Base-by-base conservation (phyloP, 1,140 invertebrate genomes). In the Bombus confusus region DNA sequence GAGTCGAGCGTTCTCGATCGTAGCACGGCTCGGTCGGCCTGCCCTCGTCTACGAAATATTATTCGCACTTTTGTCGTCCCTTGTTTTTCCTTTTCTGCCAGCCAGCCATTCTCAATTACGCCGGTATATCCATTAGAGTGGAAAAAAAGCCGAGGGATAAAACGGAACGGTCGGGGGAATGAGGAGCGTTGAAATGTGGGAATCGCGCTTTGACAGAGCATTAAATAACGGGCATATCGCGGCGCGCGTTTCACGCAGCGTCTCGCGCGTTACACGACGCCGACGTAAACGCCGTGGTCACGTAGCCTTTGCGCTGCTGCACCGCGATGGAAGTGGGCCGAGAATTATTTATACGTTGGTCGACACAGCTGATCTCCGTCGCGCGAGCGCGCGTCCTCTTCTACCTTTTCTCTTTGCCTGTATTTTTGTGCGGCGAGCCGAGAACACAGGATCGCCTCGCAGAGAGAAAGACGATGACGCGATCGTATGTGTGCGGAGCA, bases 331-430 rank as follows among this genome's bases (percentile, higher is more conserved):
- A 90, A 90, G 88, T 91, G 87, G 89, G 89, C 86, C 86, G 83
- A 84, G 88, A 88, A 91, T 91, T 90, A 91, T 88, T 90, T 90
- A 90, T 87, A 90, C 89, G 88, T 83, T 25, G 82, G 77, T 72
- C 86, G 86, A 80, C 88, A 90, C 89, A 90, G 90, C 90, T 89
- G 90, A 91, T 91, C 90, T 88, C 69, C 80, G 52, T 62, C n/a
- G 34, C 34, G 28, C 66, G 59, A 43, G 57, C 37, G 25, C 28
- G 25, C 69, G 10, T 82, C 52, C 41, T 85, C 80, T 77, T 77
- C 87, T 87, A 71, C 71, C 87, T 83, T 88, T 88, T 87, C 85
- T 82, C 85, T 87, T 87, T 43, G 85, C 43, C 79, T 25, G 88
- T 90, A 90, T 90, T 90, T 89, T 90, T 87, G 81, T 79, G 77